These are phyloP conservation scores for Nomada flava DNA, from an alignment of 2,888 invertebrate species.

Conservation along the genomic window DNA sequence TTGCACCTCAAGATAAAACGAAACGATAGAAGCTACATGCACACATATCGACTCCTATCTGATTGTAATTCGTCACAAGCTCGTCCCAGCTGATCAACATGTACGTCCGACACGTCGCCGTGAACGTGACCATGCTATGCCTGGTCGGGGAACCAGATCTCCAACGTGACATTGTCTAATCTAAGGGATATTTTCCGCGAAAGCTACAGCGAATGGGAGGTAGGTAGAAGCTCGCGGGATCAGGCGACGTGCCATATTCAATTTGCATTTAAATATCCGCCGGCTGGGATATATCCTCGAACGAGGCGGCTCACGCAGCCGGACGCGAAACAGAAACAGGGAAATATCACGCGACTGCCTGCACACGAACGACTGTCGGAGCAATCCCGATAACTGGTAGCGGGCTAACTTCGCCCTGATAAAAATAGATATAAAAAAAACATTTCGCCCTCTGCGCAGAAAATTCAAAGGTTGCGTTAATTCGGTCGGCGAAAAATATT, in stretches of 20 bases:
- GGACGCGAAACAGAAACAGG: conserved; percentile 44
- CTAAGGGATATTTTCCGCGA: conserved; percentile 60
- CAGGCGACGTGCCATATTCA: conserved; percentile 68
- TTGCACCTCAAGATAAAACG: background rate
- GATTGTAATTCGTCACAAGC: conserved; percentile 32
- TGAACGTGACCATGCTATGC: conserved; percentile 31
- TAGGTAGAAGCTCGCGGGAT: conserved; percentile 40
- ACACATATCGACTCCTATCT: background rate
- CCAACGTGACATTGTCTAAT: conserved; percentile 62
- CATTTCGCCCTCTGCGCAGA: background rate
- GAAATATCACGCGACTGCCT: conserved; percentile 4
- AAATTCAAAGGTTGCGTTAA: conserved; percentile 4
- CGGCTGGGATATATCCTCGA: conserved; percentile 45
- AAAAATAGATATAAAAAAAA: background rate
- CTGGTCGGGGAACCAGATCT: conserved; percentile 5
- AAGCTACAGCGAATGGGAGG: conserved; percentile 11
- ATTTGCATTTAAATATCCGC: conserved; percentile 78
- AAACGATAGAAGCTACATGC: background rate
- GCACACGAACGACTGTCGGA: conserved; percentile 1
- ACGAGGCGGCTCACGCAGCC: conserved; percentile 30
- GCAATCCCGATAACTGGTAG: conserved; percentile 27
- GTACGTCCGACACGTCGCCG: conserved; percentile 31
- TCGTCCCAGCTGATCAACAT: conserved; percentile 31
- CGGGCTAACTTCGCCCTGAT: background rate
- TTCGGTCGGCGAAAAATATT: conserved; percentile 8